Evolutionary conservation across 2,888 invertebrate genomes (phyloP).

Genomic region (Stenichneumon culpator): DNA sequence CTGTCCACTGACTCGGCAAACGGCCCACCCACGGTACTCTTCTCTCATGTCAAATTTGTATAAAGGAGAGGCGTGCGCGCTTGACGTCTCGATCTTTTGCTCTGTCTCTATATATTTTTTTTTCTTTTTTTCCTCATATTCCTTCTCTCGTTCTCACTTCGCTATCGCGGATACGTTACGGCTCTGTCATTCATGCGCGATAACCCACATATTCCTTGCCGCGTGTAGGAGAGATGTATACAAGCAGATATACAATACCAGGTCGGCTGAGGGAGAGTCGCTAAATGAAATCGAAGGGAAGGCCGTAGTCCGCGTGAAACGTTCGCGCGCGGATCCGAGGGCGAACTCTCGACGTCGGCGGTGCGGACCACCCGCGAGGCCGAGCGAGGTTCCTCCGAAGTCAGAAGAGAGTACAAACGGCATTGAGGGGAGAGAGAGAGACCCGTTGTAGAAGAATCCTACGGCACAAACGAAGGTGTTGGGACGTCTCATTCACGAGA

Average conservation of each 20-base stretch:
- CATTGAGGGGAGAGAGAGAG: slow-evolving; percentile 46
- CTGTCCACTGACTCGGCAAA: slow-evolving; percentile 44
- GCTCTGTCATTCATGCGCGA: slow-evolving; percentile 17
- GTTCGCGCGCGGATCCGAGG: slow-evolving; percentile 15
- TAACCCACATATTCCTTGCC: slow-evolving; percentile 2
- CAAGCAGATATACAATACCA: slow-evolving; percentile 16
- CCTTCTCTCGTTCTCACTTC: slow-evolving; percentile 32
- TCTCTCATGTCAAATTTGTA: slow-evolving; percentile 66
- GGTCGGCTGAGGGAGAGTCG: slow-evolving; percentile 43
- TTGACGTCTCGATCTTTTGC: slow-evolving; percentile 64
- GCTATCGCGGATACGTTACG: slow-evolving; percentile 30
- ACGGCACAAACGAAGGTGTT: slow-evolving; percentile 61
- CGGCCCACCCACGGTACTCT: slow-evolving; percentile 65
- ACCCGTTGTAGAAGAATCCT: slow-evolving; percentile 43
- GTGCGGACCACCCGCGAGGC: slow-evolving; percentile 71
- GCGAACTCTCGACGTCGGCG: slow-evolving; percentile 57
- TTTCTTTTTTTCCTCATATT: slow-evolving; percentile 3
- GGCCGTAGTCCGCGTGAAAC: slow-evolving; percentile 54
- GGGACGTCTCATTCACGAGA: slow-evolving; percentile 67
- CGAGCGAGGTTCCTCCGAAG: slow-evolving; percentile 56
- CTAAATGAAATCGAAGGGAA: slow-evolving; percentile 64
- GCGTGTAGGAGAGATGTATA: slow-evolving; percentile 5
- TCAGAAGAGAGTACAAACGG: slow-evolving; percentile 56
- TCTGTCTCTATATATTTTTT: slow-evolving; percentile 29
- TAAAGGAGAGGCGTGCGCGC: slow-evolving; percentile 63